Conservation (phyloP, 2,888 invertebrate genomes). For the Agriopis marginaria region DNA sequence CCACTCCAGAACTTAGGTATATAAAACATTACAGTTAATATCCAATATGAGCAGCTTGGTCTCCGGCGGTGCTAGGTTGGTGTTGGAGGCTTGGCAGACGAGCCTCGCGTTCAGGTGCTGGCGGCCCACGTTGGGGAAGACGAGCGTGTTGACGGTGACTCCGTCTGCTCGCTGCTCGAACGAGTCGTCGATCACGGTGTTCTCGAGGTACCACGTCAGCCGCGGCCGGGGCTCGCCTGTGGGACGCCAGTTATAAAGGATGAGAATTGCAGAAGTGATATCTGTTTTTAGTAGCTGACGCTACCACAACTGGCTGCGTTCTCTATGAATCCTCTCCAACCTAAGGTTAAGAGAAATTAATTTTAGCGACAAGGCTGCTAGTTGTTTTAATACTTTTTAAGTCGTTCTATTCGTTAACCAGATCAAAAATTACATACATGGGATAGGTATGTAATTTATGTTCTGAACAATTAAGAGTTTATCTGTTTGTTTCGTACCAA, state of each 20-base stretch:
- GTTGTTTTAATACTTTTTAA: no score
- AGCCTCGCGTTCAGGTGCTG: conserved; percentile 94
- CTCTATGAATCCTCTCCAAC: no score
- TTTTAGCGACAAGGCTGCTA: no score
- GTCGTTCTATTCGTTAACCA: no score
- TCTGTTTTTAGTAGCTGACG: no score
- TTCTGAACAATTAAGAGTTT: no score
- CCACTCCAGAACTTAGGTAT: no score
- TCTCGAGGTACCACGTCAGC: conserved; percentile 94
- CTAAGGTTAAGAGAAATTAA: no score
- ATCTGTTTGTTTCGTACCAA: no score
- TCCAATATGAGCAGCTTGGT: conserved; percentile 92
- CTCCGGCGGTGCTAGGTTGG: conserved; percentile 92
- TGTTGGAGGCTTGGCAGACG: conserved; percentile 95
- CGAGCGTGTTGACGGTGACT: conserved; percentile 91
- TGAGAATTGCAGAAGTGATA: not conserved
- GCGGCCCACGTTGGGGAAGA: conserved; percentile 92
- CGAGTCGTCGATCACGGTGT: conserved; percentile 93
- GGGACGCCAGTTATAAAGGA: not conserved
- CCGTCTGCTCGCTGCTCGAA: conserved; percentile 90
- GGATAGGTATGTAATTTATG: no score
- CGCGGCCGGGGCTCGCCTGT: conserved; percentile 92
- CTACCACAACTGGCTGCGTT: no score
- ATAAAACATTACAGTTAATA: conserved; percentile 91
- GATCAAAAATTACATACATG: no score